Conservation (phyloP, 2,888 invertebrate species). For the Therioaphis trifolii region DNA sequence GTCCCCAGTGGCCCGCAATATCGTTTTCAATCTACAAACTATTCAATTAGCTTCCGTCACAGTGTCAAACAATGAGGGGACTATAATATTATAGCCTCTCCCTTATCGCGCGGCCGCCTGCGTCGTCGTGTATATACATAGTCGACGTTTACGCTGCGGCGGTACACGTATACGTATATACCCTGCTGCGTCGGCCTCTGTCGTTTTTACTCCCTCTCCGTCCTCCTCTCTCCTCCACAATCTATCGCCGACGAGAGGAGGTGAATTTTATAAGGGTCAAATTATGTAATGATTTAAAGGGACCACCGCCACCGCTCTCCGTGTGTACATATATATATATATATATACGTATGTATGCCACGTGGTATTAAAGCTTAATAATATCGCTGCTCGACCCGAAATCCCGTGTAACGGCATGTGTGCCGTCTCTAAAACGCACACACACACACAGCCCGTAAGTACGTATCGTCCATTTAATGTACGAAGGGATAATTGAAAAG, state of each 20-base stretch:
- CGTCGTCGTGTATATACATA: too few relatives aligned
- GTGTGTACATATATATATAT: neutral
- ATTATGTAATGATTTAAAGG: constrained; percentile 61
- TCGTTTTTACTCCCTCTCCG: neutral
- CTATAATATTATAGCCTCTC: neutral
- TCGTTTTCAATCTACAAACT: constrained; percentile 61
- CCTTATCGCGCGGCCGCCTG: constrained; percentile 11
- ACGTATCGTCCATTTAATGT: constrained; percentile 32
- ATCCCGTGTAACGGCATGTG: constrained; percentile 40
- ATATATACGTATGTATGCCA: neutral
- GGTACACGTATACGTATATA: too few relatives aligned
- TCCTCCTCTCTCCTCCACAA: too few relatives aligned
- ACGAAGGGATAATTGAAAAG: constrained; percentile 44
- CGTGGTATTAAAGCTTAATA: constrained; percentile 49
- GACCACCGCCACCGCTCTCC: constrained; percentile 12
- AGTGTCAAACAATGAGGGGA: constrained; percentile 52
- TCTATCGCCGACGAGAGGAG: neutral
- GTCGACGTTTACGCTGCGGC: neutral
- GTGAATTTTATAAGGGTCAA: constrained; percentile 54
- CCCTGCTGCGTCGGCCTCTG: neutral
- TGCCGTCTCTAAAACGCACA: neutral
- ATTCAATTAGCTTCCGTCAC: constrained; percentile 62
- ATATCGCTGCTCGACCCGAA: constrained; percentile 42
- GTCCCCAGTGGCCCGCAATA: constrained; percentile 38
- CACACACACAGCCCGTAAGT: neutral